A percentile compares a stretch with the other conserved stretches of the same genome.
phyloP scores from a whole-genome alignment of 2,888 invertebrate genomes.

The Chrysotoxum bicinctum region DNA sequence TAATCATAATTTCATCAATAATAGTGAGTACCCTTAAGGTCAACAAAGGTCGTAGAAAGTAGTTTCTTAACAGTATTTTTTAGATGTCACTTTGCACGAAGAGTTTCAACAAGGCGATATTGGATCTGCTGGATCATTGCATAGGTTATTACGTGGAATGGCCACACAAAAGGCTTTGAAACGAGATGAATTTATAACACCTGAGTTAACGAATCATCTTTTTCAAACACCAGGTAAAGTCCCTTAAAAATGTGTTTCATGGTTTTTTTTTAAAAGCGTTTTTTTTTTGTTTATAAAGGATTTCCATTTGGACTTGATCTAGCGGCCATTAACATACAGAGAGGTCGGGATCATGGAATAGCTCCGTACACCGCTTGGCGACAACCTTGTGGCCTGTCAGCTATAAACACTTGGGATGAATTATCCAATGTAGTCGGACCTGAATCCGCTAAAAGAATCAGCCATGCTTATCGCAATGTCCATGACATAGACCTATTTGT shows the following conservation, averaged over 20 bases:
- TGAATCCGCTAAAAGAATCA: conserved; percentile 85
- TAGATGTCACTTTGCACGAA: conserved; percentile 91
- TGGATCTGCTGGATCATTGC: conserved; percentile 90
- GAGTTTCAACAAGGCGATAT: conserved; percentile 89
- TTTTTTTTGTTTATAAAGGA: conserved; percentile 76
- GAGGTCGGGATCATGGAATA: conserved; percentile 93
- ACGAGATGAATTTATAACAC: conserved; percentile 91
- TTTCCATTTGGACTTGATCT: conserved; percentile 92
- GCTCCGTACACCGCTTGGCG: conserved; percentile 91
- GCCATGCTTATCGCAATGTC: conserved; percentile 85
- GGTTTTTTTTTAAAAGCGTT: neutral
- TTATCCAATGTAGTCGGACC: conserved; percentile 86
- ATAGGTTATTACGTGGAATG: conserved; percentile 89
- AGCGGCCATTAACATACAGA: conserved; percentile 93
- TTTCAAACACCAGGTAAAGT: conserved; percentile 86
- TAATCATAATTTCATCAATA: conserved; percentile 86
- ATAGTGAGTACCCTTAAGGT: conserved; percentile 84
- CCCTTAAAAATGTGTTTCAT: neutral
- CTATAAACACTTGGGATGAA: conserved; percentile 87
- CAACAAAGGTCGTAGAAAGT: neutral
- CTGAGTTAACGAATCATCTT: conserved; percentile 91
- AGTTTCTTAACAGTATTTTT: neutral
- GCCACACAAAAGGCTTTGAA: conserved; percentile 89
- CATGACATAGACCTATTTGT: conserved; percentile 93
- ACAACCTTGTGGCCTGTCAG: conserved; percentile 88